A percentile compares a stretch with the other conserved stretches of the same genome.
Conservation (phyloP, 1,140 invertebrate species). For the Hycleus phaleratus region DNA sequence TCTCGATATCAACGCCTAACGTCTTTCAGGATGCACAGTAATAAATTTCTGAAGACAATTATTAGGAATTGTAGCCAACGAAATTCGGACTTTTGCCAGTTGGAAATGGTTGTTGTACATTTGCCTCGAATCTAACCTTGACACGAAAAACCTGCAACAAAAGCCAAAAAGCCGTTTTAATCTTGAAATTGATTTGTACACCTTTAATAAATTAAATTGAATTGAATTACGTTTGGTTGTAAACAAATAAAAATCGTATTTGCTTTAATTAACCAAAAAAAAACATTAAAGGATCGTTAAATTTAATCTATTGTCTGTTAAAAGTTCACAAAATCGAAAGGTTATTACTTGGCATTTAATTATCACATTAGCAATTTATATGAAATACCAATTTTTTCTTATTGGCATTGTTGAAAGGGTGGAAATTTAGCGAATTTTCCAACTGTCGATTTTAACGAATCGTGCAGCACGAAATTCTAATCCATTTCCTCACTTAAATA, state of each 20-base stretch:
- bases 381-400: neutral
- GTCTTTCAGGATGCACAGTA: neutral
- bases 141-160: too few relatives aligned
- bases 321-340: constrained; percentile 11
- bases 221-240: too few relatives aligned
- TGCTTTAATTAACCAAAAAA: too few relatives aligned
- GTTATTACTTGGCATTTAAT: constrained; percentile 8
- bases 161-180: too few relatives aligned
- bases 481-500: constrained; percentile 4
- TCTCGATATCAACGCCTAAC: too few relatives aligned
- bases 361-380: constrained; percentile 2
- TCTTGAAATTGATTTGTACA: too few relatives aligned
- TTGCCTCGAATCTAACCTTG: too few relatives aligned
- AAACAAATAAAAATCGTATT: too few relatives aligned
- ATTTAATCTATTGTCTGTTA: constrained; percentile 4
- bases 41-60: constrained; percentile 10
- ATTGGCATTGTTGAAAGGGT: neutral
- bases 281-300: neutral
- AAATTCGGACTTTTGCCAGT: constrained; percentile 11
- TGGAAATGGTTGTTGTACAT: too few relatives aligned
- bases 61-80: constrained; percentile 12
- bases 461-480: constrained; percentile 10
- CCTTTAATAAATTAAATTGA: too few relatives aligned
- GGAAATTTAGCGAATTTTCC: too few relatives aligned
- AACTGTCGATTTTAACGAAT: neutral